A percentile compares a stretch with the other conserved stretches of the same genome.
Evolutionary conservation across 2,797 vertebrate species (phyloP).

Genomic region (Sylvilagus floridanus): DNA sequence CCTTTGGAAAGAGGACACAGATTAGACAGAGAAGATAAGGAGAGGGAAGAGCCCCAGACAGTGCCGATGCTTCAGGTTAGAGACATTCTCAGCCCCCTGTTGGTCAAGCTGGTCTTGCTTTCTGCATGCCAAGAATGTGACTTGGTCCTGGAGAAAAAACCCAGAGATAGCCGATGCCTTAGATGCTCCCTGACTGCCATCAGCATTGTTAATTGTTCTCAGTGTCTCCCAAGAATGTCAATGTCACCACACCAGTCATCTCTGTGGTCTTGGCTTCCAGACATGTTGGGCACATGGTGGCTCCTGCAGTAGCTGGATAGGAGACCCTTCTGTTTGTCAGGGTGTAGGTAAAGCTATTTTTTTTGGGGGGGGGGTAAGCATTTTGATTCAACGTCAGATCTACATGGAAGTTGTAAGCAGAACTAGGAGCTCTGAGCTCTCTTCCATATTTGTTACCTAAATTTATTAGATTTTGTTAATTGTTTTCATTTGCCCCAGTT

Average conservation of each 20-base stretch:
- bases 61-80: background rate
- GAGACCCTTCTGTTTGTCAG: background rate
- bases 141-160: slow-evolving; percentile 16
- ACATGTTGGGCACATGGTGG: background rate
- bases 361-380: background rate
- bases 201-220: background rate
- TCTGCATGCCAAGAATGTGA: background rate
- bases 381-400: slow-evolving; percentile 6
- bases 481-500: background rate
- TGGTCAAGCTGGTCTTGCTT: slow-evolving; percentile 18
- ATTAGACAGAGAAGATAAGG: slow-evolving; percentile 18
- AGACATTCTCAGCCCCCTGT: background rate
- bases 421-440: too few relatives aligned
- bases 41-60: background rate
- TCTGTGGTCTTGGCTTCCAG: background rate
- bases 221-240: background rate
- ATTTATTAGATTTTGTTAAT: background rate
- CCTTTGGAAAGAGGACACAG: slow-evolving; percentile 43
- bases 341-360: background rate
- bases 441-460: background rate
- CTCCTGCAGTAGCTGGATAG: background rate
- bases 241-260: background rate
- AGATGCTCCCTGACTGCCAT: background rate
- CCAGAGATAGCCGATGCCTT: background rate
- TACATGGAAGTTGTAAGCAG: background rate